These are phyloP conservation scores for Xenus cinereus DNA, from an alignment of 2,113 vertebrate species.

Conservation along the genomic window DNA sequence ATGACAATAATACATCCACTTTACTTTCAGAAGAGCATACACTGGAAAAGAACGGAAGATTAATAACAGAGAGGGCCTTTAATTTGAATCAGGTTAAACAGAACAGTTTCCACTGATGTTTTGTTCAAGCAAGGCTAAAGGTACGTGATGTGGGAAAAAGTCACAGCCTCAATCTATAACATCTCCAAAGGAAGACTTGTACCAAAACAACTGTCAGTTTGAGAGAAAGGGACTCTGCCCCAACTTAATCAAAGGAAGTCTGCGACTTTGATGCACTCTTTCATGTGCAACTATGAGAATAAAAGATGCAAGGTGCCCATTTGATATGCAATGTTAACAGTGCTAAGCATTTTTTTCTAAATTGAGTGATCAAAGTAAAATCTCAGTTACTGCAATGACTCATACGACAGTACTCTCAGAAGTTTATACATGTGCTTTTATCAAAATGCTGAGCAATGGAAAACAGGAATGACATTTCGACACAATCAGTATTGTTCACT, in stretches of 20 bases:
- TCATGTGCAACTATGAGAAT: background rate
- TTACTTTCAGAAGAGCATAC: background rate
- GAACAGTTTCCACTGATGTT: background rate
- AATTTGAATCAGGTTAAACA: background rate
- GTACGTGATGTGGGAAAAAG: background rate
- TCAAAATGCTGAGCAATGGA: background rate
- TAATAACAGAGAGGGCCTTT: background rate
- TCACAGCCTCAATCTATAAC: background rate
- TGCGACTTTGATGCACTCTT: slow-evolving; percentile 8
- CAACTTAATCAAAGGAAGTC: background rate
- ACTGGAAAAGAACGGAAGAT: background rate
- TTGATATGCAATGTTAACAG: slow-evolving; percentile 16
- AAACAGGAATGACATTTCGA: background rate
- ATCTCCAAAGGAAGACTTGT: background rate
- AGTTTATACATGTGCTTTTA: background rate
- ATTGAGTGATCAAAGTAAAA: slow-evolving; percentile 31
- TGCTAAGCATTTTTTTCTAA: background rate
- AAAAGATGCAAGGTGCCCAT: background rate
- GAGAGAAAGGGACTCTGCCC: background rate
- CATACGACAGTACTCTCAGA: background rate
- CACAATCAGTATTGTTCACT: background rate
- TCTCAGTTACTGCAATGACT: background rate
- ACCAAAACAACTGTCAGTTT: background rate
- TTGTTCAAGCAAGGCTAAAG: background rate
- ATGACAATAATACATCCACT: background rate